Percentiles rank a stretch among this genome's conserved stretches.
Evolutionary conservation across 2,113 vertebrate genomes (phyloP).

Genomic region (Arothron firmamentum): DNA sequence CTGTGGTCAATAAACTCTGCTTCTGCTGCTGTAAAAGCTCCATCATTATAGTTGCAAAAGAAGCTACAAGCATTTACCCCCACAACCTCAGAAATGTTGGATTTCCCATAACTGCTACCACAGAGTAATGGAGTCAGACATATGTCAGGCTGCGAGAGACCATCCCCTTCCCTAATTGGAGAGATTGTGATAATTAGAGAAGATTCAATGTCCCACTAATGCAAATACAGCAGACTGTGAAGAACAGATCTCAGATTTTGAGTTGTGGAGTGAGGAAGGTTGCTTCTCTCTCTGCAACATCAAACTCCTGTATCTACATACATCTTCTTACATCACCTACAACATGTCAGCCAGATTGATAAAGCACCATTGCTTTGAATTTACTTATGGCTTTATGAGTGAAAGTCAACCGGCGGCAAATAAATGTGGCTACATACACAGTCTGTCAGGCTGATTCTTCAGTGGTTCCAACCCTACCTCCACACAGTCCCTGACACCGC

Average conservation of each 20-base stretch:
- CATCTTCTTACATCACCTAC: conserved; percentile 4
- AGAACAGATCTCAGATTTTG: conserved; percentile 15
- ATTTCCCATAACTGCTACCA: conserved; percentile 35
- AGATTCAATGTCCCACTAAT: conserved; percentile 7
- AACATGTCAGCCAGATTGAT: conserved; percentile 6
- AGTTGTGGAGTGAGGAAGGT: background rate
- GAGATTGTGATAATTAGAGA: conserved; percentile 2
- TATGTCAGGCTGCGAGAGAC: conserved; percentile 5
- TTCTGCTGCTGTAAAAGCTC: conserved; percentile 41
- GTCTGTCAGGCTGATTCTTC: conserved; percentile 22
- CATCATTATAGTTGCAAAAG: conserved; percentile 11
- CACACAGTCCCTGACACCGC: conserved; percentile 15
- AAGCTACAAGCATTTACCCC: conserved; percentile 28
- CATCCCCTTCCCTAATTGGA: conserved; percentile 4
- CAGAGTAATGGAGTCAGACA: conserved; percentile 20
- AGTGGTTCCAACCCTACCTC: conserved; percentile 4
- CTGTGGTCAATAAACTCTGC: conserved; percentile 38
- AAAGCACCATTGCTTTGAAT: conserved; percentile 25
- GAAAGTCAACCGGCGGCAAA: conserved; percentile 46
- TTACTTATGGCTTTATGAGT: conserved; percentile 49
- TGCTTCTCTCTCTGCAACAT: conserved; percentile 7
- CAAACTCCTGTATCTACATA: background rate
- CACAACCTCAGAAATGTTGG: conserved; percentile 19
- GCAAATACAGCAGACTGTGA: conserved; percentile 16
- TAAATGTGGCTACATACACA: conserved; percentile 51